Conservation (phyloP, 2,113 vertebrate species). For the Brienomyrus brachyistius region DNA sequence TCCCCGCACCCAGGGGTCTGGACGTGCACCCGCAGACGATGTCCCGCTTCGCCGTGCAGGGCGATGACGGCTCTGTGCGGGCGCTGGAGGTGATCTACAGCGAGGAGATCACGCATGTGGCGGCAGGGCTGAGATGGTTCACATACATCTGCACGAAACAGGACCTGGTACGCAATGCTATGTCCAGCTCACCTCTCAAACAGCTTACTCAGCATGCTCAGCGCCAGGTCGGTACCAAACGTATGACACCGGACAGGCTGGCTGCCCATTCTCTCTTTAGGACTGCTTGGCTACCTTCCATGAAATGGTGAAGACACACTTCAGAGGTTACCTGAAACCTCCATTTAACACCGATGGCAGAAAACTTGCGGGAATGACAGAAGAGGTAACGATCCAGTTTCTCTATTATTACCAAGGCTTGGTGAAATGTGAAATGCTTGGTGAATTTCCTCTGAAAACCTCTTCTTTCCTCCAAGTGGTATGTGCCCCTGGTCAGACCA, state of each 20-base stretch:
- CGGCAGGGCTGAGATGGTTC: slow-evolving; percentile 54
- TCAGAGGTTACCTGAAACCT: slow-evolving; percentile 55
- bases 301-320: slow-evolving; percentile 51
- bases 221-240: neutral
- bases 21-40: slow-evolving; percentile 56
- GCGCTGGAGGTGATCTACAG: slow-evolving; percentile 51
- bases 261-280: slow-evolving; percentile 22
- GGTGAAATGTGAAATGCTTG: neutral
- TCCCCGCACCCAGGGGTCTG: slow-evolving; percentile 39
- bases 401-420: neutral
- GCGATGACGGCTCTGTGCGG: slow-evolving; percentile 43
- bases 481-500: slow-evolving; percentile 53
- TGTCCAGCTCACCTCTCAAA: neutral
- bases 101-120: slow-evolving; percentile 56
- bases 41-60: slow-evolving; percentile 47
- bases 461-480: slow-evolving; percentile 43
- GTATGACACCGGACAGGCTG: neutral
- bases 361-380: slow-evolving; percentile 51
- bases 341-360: slow-evolving; percentile 54
- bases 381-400: slow-evolving; percentile 40
- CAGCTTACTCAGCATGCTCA: neutral
- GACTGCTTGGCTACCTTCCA: slow-evolving; percentile 52
- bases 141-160: slow-evolving; percentile 51
- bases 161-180: slow-evolving; percentile 27
- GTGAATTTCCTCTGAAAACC: neutral